These are phyloP conservation scores for Luperina testacea DNA, from an alignment of 2,888 invertebrate species.

Conservation along the genomic window DNA sequence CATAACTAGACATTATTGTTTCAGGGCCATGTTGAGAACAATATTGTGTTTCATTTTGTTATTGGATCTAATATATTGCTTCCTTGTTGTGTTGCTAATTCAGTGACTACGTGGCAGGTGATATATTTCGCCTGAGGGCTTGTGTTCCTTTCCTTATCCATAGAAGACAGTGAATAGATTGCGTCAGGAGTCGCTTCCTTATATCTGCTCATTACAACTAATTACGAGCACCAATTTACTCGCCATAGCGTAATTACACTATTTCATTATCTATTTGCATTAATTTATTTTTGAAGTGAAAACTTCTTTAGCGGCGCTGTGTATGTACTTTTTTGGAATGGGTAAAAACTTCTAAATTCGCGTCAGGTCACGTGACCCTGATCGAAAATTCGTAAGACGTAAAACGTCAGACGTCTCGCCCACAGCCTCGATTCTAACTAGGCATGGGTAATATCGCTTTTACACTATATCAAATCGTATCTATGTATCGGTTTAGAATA, in stretches of 20 bases:
- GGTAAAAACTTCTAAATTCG: no score
- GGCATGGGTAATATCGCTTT: no score
- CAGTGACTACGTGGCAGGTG: background rate
- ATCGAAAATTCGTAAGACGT: no score
- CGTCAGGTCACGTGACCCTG: no score
- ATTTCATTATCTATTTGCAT: constrained; percentile 4
- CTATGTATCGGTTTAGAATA: no score
- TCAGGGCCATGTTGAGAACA: constrained; percentile 40
- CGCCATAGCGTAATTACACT: constrained; percentile 4
- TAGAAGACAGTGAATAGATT: background rate
- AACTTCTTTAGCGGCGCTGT: no score
- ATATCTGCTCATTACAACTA: constrained; percentile 30
- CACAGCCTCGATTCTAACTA: no score
- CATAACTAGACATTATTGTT: constrained; percentile 46
- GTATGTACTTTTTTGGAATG: no score
- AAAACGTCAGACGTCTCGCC: no score
- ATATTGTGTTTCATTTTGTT: constrained; percentile 50
- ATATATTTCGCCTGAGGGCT: background rate
- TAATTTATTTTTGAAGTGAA: no score
- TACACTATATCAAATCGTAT: no score
- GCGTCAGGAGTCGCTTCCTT: constrained; percentile 1
- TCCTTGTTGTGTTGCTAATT: constrained; percentile 2
- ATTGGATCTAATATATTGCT: constrained; percentile 27
- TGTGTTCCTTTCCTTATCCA: background rate
- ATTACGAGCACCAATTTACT: constrained; percentile 22